These are phyloP conservation scores for Hypothenemus hampei DNA, from an alignment of 1,140 invertebrate genomes.

Conservation along the genomic window DNA sequence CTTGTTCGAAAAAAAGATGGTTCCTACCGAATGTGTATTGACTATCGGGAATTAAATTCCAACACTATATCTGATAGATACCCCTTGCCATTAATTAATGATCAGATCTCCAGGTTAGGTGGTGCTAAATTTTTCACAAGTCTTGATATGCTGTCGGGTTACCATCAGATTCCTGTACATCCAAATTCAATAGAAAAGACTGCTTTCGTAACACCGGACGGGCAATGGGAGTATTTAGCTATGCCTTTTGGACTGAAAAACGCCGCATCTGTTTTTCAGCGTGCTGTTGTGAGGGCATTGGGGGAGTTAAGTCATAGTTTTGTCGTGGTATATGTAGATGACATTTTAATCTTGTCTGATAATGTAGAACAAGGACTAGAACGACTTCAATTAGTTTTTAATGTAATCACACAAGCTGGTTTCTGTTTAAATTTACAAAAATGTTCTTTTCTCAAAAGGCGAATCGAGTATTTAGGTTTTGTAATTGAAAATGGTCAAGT, in stretches of 20 bases:
- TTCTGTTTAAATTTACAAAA: slow-evolving; percentile 27
- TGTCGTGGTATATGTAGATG: slow-evolving; percentile 33
- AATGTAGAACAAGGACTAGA: slow-evolving; percentile 29
- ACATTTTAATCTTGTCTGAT: slow-evolving; percentile 32
- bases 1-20: slow-evolving; percentile 11
- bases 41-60: slow-evolving; percentile 49
- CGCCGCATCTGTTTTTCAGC: slow-evolving; percentile 45
- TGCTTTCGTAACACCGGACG: slow-evolving; percentile 36
- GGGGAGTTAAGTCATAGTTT: slow-evolving; percentile 23
- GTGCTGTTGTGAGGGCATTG: slow-evolving; percentile 42
- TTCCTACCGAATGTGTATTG: slow-evolving; percentile 47
- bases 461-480: slow-evolving; percentile 21
- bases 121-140: slow-evolving; percentile 33
- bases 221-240: slow-evolving; percentile 46
- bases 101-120: background rate
- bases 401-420: slow-evolving; percentile 11
- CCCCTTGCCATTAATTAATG: slow-evolving; percentile 40
- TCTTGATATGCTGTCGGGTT: slow-evolving; percentile 32
- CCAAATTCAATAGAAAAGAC: slow-evolving; percentile 38
- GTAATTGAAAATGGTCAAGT: slow-evolving; percentile 21
- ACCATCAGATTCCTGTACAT: slow-evolving; percentile 37
- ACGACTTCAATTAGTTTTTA: slow-evolving; percentile 30
- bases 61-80: slow-evolving; percentile 42
- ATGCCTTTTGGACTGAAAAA: slow-evolving; percentile 48
- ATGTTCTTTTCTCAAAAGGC: slow-evolving; percentile 20